Evolutionary conservation across 2,888 invertebrate genomes (phyloP), one percentile per base, ranked within the genome.

Genomic region (Phorcus lineatus): DNA sequence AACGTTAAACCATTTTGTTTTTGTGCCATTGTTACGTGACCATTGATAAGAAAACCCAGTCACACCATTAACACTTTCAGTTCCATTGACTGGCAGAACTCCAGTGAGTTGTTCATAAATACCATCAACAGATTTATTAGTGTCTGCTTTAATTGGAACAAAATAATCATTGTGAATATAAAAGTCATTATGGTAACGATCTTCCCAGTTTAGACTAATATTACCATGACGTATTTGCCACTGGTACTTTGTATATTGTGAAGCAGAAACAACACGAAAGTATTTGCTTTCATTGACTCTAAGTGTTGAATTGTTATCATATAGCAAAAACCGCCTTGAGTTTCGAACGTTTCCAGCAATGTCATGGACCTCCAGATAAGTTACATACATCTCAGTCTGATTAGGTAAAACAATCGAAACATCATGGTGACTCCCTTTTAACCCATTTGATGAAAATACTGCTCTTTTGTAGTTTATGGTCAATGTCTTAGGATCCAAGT

Each of bases 41-140:
- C 81, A 85, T 0, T 84, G 62, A 55, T 82, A 80, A n/a, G 22
- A 31, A 74, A 81, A 87, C 11, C 40, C 57, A 0, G 79, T 74
- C 17, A 87, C 83, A 7, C 87, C 87, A 52, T 83, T 67, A 0
- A 86, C 78, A 77, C 84, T 87, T 11, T 66, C 74, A 36, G 87
- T 87, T 11, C 87, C 87, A 0, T 62, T 47, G 1, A 87, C 84
- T 13, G 86, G 83, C 17, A 87, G 36, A 31, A 28, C 13, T 0
- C 86, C 86, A 13, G 66, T 40, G 6, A 47, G 52, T 77, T 87
- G 86, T 28, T 87, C 86, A 80, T 87, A 87, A 6, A 79, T 62
- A 3, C 83, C 84, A 52, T 24, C 74, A n/a, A 86, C 84, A 2
- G 67, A 31, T 22, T 80, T 81, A 31, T 80, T 77, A 11, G 79